phyloP scores from a whole-genome alignment of 2,888 invertebrate genomes.

The Meta bourneti region DNA sequence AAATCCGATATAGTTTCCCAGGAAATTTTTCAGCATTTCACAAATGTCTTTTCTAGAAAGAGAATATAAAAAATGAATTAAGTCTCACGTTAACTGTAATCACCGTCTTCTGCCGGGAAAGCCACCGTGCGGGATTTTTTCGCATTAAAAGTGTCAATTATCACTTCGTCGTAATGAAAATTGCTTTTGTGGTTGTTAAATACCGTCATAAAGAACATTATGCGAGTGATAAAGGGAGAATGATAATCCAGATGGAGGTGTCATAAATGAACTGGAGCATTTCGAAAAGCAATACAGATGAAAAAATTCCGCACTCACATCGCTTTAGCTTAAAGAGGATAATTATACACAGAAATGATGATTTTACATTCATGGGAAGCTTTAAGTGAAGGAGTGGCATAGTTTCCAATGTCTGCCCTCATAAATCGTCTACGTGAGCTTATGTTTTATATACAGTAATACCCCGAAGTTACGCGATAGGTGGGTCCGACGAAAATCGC shows the following conservation, averaged over 20 bases:
- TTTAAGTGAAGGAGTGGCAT: no score
- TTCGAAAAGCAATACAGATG: no score
- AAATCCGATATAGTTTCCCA: background rate
- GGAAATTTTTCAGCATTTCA: slow-evolving; percentile 22
- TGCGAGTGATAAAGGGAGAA: background rate
- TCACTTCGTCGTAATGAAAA: slow-evolving; percentile 35
- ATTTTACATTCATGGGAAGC: no score
- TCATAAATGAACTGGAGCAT: no score
- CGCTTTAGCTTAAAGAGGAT: no score
- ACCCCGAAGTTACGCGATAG: no score
- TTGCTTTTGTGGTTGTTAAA: slow-evolving; percentile 20
- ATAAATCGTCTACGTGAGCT: no score
- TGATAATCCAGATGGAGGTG: background rate
- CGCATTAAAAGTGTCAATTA: slow-evolving; percentile 34
- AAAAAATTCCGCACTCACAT: no score
- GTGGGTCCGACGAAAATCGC: no score
- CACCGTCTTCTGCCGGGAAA: slow-evolving; percentile 6
- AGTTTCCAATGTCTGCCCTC: no score
- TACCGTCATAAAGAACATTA: slow-evolving; percentile 4
- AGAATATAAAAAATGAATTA: slow-evolving; percentile 25
- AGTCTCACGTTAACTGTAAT: slow-evolving; percentile 5
- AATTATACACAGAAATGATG: no score
- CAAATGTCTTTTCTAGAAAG: slow-evolving; percentile 17
- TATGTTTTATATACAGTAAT: no score
- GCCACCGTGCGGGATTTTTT: slow-evolving; percentile 1